phyloP scores from a whole-genome alignment of 2,888 invertebrate genomes.

The Polymixis lichenea region DNA sequence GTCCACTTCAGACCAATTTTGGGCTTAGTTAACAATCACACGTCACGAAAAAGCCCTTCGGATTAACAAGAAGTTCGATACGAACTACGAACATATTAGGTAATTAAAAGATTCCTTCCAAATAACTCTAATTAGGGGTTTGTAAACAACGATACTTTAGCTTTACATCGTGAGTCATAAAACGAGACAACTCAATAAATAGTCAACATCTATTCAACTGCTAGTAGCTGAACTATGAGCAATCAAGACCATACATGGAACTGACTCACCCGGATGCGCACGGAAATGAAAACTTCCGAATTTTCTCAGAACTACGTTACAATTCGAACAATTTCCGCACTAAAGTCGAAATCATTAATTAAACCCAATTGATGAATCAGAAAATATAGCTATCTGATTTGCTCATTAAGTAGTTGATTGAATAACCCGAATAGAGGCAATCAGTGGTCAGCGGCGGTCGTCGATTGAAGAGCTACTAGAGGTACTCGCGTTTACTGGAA shows the following conservation, averaged over 20 bases:
- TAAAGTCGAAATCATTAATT: constrained; percentile 68
- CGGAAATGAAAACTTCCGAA: constrained; percentile 66
- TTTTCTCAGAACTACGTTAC: constrained; percentile 69
- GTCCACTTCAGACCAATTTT: constrained; percentile 80
- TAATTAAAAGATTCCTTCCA: not conserved
- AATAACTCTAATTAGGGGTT: constrained; percentile 4
- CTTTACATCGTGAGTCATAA: constrained; percentile 5
- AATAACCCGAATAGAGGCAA: constrained; percentile 72
- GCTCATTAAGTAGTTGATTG: constrained; percentile 76
- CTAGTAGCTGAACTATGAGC: constrained; percentile 24
- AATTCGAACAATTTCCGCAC: constrained; percentile 74
- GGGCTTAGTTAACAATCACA: constrained; percentile 65
- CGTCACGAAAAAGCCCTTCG: constrained; percentile 59
- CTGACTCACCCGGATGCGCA: constrained; percentile 63
- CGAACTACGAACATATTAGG: constrained; percentile 6
- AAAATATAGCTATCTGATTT: constrained; percentile 68
- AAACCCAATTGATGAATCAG: constrained; percentile 75
- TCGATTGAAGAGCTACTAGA: constrained; percentile 71
- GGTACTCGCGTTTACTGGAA: constrained; percentile 81
- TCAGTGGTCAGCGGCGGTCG: constrained; percentile 70
- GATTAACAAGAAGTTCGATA: constrained; percentile 55
- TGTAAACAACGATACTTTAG: not conserved
- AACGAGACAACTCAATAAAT: constrained; percentile 1
- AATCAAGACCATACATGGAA: constrained; percentile 53
- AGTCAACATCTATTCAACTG: constrained; percentile 19